Conservation (phyloP, 2,797 vertebrate species). For the Chiloscyllium punctatum region DNA sequence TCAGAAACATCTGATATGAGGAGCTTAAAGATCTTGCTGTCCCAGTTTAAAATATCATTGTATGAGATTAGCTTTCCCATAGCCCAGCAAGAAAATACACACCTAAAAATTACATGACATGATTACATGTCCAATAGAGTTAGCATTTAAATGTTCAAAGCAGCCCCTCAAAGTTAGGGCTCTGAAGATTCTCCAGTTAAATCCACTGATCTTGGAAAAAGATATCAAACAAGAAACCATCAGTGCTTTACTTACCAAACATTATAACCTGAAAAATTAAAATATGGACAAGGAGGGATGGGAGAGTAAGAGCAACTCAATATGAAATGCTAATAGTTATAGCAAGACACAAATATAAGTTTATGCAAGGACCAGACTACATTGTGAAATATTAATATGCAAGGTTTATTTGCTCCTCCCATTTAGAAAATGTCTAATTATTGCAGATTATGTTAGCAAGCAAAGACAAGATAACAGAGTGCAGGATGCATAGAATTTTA, state of each 20-base stretch:
- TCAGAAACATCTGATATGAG: neutral
- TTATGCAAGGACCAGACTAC: neutral
- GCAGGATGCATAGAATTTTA: neutral
- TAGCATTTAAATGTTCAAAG: neutral
- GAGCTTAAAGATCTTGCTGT: neutral
- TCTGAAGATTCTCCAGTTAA: neutral
- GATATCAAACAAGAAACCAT: neutral
- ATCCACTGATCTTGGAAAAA: neutral
- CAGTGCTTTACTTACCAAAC: slow-evolving; percentile 31
- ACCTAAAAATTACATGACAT: neutral
- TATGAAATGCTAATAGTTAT: neutral
- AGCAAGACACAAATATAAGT: neutral
- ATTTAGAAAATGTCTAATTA: neutral
- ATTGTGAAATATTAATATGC: neutral
- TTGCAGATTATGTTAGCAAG: neutral
- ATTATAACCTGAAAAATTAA: slow-evolving; percentile 27
- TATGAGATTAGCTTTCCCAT: neutral
- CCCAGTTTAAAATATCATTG: neutral
- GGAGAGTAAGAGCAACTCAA: neutral
- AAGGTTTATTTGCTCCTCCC: neutral
- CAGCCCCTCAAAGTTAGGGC: neutral
- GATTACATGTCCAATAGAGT: neutral
- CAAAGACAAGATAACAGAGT: neutral
- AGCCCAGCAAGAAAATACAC: neutral
- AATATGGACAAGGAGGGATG: neutral